Evolutionary conservation across 2,888 invertebrate genomes (phyloP), one percentile per base, ranked within the genome.

Genomic region (Torymus texanus): DNA sequence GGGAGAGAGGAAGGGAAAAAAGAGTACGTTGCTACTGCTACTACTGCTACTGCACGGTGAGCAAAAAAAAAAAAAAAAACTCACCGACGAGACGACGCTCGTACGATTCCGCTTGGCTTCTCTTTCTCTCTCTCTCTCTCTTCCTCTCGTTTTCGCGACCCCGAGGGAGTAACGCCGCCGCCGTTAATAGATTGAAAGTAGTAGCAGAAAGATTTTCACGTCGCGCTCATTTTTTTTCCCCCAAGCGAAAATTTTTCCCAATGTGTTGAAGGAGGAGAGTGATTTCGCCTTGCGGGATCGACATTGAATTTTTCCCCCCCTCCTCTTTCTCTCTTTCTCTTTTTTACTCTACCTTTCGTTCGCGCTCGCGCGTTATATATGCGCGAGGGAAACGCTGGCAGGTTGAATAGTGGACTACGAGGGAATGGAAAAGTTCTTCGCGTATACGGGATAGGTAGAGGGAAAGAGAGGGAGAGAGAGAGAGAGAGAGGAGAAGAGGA

Each of bases 141-240:
- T 56, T 16, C 58, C 53, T 55, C 59, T 51, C 53, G 58, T 21
- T 14, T 65, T 59, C 67, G 11, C 66, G 71, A 77, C 59, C 59
- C 53, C 72, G 66, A 55, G 65, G 72, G 68, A 70, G 53, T 68
- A 41, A 8, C 41, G 41, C 41, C 41, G 41, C 41, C 68, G 70
- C 62, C 77, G 73, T 77, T 80, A 80, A 77, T 75, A 80, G 71
- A 80, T 80, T 80, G 80, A 80, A 78, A 80, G 65, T 77, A 75
- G 68, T 70, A 61, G 63, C 74, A 66, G 71, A 77, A 80, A 80
- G 77, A 80, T 80, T 74, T 80, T 78, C 61, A 29, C 73, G 50
- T 51, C 61, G 14, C 61, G 8, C 66, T 67, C 62, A 56, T 61
- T 66, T 70, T 73, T 72, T 50, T 63, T 2, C 21, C 21, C 21